Evolutionary conservation across 2,888 invertebrate genomes (phyloP).

Genomic region (Ochropleura plecta): DNA sequence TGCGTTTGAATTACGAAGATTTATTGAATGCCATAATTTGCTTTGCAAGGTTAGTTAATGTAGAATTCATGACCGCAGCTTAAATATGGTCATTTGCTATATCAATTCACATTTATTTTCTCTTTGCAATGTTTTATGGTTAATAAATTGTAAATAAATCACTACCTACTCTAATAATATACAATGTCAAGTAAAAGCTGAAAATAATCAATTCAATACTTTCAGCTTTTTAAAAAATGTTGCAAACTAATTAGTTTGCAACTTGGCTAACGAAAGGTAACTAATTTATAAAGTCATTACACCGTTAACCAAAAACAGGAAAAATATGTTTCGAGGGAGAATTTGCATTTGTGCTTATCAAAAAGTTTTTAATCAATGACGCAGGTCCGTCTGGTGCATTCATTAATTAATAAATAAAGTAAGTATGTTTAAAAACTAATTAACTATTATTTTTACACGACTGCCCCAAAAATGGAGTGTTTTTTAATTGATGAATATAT

Average conservation of each 20-base stretch:
- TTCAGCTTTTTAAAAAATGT: no score
- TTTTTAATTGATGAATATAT: no score
- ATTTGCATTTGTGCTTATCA: slow-evolving; percentile 30
- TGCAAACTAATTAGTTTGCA: background rate
- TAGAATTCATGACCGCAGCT: background rate
- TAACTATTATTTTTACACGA: no score
- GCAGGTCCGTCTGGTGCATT: background rate
- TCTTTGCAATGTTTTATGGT: background rate
- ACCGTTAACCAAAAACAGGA: slow-evolving; percentile 22
- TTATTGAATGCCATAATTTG: slow-evolving; percentile 38
- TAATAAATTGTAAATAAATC: background rate
- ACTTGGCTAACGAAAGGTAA: slow-evolving; percentile 11
- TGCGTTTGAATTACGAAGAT: slow-evolving; percentile 31
- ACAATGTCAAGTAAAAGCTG: background rate
- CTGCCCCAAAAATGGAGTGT: no score
- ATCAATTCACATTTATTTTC: background rate
- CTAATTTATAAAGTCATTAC: background rate
- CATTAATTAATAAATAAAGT: background rate
- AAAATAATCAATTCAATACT: background rate
- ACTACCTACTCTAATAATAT: background rate
- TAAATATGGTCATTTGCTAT: background rate
- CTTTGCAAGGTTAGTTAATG: background rate
- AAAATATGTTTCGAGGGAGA: background rate
- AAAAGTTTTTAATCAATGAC: slow-evolving; percentile 8
- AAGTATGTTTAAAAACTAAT: no score